Base-by-base conservation (phyloP, 2,797 vertebrate genomes). In the Acrocephalus scirpaceus region DNA sequence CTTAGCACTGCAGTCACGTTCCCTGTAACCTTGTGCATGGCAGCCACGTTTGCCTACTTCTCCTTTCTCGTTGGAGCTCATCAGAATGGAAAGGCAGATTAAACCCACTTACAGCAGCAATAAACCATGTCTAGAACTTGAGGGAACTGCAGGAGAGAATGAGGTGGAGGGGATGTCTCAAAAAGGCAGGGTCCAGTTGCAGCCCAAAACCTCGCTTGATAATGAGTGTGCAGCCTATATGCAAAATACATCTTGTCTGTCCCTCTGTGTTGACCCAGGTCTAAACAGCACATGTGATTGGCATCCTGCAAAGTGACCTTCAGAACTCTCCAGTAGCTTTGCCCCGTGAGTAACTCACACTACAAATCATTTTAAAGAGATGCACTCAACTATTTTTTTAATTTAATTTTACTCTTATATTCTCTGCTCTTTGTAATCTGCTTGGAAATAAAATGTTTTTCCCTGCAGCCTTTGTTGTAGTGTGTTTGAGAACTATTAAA, bases 381-480 rank as follows among this genome's bases (percentile, higher is more conserved):
- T 96, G 96, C 96, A 96, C 95, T 97, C 96, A 96, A 96, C 95
- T 97, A 95, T 96, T 97, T 97, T 97, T 97, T 96, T 95, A 97
- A 97, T 96, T 97, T 97, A 96, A 97, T 96, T 97, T 97, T 96
- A 96, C 96, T 97, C 96, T 96, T 97, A 95, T 95, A 95, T 93
- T 95, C 96, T 96, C 95, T 97, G 96, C 95, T 97, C 96, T 97
- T 96, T 97, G 96, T 97, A 97, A 97, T 96, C 94, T 94, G 96
- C 96, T 96, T 96, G 96, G 96, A 96, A 97, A 97, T 97, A 96
- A 97, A 97, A 97, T 96, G 95, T 94, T 96, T 97, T 97, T 96
- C 96, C 96, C 95, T 96, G 96, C 96, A 96, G 96, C 90, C 86
- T 94, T 94, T 95, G 96, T 96, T 89, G 94, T 93, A 96, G 94